Base-by-base conservation (phyloP, 2,888 invertebrate species). In the Caenorhabditis drosophilae region DNA sequence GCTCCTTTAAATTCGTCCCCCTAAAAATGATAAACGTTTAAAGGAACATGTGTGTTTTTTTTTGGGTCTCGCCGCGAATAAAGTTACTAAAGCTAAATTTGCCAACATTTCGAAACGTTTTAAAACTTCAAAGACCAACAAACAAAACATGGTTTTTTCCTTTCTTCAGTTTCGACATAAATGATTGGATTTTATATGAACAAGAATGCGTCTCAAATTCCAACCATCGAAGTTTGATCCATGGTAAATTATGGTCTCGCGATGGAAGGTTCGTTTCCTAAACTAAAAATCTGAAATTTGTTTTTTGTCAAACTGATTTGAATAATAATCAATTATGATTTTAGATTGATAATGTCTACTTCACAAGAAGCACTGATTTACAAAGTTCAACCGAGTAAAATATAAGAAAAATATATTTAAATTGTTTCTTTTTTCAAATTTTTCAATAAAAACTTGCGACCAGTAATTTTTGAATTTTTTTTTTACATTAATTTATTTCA, bases 111-210 rank as follows among this genome's bases (percentile, higher is more conserved):
- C n/a, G n/a, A n/a, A n/a, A n/a, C n/a, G n/a, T n/a, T n/a, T n/a
- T n/a, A n/a, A n/a, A n/a, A n/a, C n/a, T n/a, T n/a, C n/a, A n/a
- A n/a, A n/a, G n/a, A n/a, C n/a, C n/a, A n/a, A n/a, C n/a, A n/a
- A n/a, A n/a, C n/a, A n/a, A n/a, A n/a, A n/a, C n/a, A n/a, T n/a
- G n/a, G n/a, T n/a, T n/a, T n/a, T n/a, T n/a, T n/a, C n/a, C n/a
- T n/a, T n/a, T n/a, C n/a, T 64, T 16, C 57, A 73, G 75, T 18
- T 78, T 78, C 62, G 74, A 77, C 53, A 71, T 75, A 23, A 76
- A 77, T 49, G 78, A 78, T 42, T 78, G 73, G 74, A 55, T 78
- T 7, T 66, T 78, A 1, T 78, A 75, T 47, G 78, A 78, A 49
- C 73, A 73, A 44, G 73, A 77, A 41, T 78, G 77, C 40, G 67